Base-by-base conservation (phyloP, 2,797 vertebrate genomes). In the Tolypeutes matacus region DNA sequence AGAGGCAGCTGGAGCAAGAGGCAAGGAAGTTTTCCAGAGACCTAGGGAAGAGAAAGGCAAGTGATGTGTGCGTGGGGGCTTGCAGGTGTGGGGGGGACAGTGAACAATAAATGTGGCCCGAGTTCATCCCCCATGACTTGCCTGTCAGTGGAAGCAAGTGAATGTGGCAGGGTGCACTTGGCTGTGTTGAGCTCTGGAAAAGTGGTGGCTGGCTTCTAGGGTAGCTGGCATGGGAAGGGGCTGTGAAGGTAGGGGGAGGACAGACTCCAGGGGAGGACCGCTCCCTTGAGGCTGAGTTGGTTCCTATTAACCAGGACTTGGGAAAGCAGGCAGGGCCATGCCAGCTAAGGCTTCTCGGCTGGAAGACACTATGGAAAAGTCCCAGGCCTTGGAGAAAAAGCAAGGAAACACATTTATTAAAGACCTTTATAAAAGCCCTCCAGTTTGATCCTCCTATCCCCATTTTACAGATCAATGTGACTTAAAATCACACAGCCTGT, bases 131-230 rank as follows among this genome's bases (percentile, higher is more conserved):
- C 69, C n/a, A 23, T 80, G 70, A 36, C 65, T 82, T 94, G 82
- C 21, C 76, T 31, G 78, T 75, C 34, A 27, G 42, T 11, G 25
- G 51, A 21, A 1, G 1, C 56, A 27, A 10, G 23, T 46, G 21
- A 20, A 1, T 14, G 23, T 65, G 62, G 29, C 53, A 56, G 53
- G 53, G 53, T 56, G 53, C 14, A 10, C 39, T 39, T 58, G 67
- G 78, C 77, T 67, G n/a, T 53, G 17, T 36, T 17, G 81, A 1
- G 15, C 56, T 60, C 56, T 1, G 1, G 73, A 86, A 86, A 67
- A 92, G 62, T 49, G 31, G 29, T 51, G 53, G n/a, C 42, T 36
- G 85, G 89, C 76, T 82, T 81, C 42, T 20, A 92, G 72, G 60
- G 67, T 14, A 42, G 51, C 27, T 31, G 2, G 51, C 58, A n/a